phyloP scores from a whole-genome alignment of 2,113 vertebrate genomes.

The Acanthisitta chloris region DNA sequence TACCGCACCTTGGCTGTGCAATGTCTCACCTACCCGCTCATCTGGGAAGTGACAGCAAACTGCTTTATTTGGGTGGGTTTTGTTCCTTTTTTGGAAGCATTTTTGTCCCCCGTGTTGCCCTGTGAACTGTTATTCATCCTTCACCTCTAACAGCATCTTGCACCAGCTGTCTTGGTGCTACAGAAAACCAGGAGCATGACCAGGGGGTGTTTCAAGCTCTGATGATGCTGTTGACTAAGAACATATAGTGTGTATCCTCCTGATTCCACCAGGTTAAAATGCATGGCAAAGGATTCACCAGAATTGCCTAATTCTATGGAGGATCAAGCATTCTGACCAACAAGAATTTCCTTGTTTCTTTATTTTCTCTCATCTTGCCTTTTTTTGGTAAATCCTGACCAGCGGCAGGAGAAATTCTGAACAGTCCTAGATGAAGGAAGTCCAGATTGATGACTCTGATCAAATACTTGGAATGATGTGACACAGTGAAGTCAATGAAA shows the following conservation, averaged over 20 bases:
- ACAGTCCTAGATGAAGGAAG: neutral
- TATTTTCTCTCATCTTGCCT: neutral
- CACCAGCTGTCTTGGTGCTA: neutral
- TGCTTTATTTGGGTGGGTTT: fast-evolving
- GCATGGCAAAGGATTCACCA: neutral
- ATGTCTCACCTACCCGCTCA: no score
- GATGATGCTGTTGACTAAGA: neutral
- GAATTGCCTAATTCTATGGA: neutral
- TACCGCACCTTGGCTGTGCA: neutral
- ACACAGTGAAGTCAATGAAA: neutral
- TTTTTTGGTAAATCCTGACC: neutral
- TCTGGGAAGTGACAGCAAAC: neutral
- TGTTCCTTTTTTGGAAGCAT: neutral
- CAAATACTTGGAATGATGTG: neutral
- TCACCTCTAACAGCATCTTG: neutral
- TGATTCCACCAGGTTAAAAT: neutral
- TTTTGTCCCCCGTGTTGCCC: neutral
- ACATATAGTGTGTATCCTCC: neutral
- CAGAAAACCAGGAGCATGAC: neutral
- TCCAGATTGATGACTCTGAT: neutral
- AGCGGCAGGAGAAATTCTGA: neutral
- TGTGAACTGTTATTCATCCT: neutral
- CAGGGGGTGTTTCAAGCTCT: neutral
- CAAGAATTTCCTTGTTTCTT: neutral
- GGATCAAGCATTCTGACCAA: neutral